A percentile compares a stretch with the other conserved stretches of the same genome.
These are phyloP conservation scores for Gopherus flavomarginatus DNA, from an alignment of 2,113 vertebrate genomes.

Conservation along the genomic window DNA sequence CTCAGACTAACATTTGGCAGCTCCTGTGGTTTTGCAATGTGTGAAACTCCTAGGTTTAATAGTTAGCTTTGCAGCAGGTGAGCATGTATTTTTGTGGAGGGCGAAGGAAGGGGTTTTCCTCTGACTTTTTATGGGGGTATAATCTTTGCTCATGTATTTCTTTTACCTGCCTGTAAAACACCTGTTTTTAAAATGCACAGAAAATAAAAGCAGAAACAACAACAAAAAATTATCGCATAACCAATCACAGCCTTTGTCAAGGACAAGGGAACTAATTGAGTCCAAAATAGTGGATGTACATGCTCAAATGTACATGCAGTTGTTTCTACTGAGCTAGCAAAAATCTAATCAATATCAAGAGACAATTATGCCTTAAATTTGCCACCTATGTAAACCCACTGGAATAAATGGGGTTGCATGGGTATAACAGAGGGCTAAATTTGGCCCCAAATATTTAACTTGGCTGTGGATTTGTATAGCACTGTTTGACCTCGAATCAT, in stretches of 20 bases:
- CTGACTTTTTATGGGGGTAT: neutral
- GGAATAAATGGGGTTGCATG: neutral
- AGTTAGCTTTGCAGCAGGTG: neutral
- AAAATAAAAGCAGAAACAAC: conserved; percentile 50
- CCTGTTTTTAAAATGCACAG: conserved; percentile 3
- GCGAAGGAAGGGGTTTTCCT: conserved; percentile 38
- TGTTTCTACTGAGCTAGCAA: conserved; percentile 43
- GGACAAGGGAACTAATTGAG: conserved; percentile 56
- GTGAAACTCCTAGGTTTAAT: neutral
- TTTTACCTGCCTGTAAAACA: conserved; percentile 49
- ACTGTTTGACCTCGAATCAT: neutral
- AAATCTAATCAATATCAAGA: conserved; percentile 38
- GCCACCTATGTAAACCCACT: neutral
- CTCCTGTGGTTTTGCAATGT: conserved; percentile 24
- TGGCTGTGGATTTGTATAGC: neutral
- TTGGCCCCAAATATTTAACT: neutral
- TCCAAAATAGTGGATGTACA: conserved; percentile 57
- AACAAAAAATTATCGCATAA: conserved; percentile 66
- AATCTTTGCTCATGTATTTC: conserved; percentile 1
- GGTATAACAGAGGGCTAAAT: neutral
- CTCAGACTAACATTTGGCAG: neutral
- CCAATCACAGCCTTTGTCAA: conserved; percentile 67
- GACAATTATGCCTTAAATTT: conserved; percentile 34
- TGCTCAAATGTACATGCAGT: conserved; percentile 58
- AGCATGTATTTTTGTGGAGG: neutral